Conservation (phyloP, 2,888 invertebrate genomes). For the Dilophus febrilis region DNA sequence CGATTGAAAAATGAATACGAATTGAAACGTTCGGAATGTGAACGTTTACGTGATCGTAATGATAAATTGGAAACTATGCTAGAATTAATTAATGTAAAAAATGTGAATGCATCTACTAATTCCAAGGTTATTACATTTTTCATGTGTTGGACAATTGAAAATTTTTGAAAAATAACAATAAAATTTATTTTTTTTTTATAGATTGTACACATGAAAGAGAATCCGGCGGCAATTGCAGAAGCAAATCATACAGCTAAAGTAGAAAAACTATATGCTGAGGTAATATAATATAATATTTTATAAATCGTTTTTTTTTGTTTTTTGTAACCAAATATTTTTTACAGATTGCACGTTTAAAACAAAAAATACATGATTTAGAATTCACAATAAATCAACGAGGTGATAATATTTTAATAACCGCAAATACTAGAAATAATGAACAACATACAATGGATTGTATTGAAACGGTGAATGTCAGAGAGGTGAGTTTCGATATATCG, state of each 20-base stretch:
- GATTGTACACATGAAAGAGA: conserved; percentile 50
- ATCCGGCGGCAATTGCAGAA: conserved; percentile 54
- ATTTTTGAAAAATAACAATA: too few species aligned
- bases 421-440: too few species aligned
- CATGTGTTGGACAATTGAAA: too few species aligned
- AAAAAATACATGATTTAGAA: conserved; percentile 25
- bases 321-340: conserved; percentile 3
- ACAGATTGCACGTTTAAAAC: conserved; percentile 35
- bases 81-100: conserved; percentile 40
- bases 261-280: conserved; percentile 54
- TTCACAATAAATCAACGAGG: too few species aligned
- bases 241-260: conserved; percentile 46
- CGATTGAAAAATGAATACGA: conserved; percentile 44
- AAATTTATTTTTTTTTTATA: conserved; percentile 13
- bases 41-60: conserved; percentile 33
- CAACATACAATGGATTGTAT: too few species aligned
- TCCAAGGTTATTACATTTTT: too few species aligned
- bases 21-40: conserved; percentile 32
- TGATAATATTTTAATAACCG: too few species aligned
- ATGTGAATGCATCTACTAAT: conserved; percentile 41
- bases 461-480: too few species aligned
- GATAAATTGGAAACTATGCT: conserved; percentile 50
- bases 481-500: too few species aligned
- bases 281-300: conserved; percentile 14
- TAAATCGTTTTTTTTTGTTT: not conserved